Conservation (phyloP, 2,797 vertebrate species). For the Sebastes jordani region DNA sequence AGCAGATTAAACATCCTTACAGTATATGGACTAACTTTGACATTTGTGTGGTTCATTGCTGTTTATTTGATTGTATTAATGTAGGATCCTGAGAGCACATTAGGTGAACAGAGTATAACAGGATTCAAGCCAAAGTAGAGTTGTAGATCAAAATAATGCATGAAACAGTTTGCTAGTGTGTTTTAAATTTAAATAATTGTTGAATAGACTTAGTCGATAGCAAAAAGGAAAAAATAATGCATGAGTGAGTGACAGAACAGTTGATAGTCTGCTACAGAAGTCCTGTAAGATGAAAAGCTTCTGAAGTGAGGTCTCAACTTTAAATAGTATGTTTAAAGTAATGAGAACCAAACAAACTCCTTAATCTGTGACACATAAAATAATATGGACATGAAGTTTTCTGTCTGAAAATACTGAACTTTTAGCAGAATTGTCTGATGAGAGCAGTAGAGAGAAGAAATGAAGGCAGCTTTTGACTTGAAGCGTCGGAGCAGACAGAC, state of each 20-base stretch:
- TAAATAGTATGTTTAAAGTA: neutral
- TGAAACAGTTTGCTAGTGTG: neutral
- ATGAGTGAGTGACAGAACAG: too few relatives aligned
- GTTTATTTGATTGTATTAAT: too few relatives aligned
- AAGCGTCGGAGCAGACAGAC: slow-evolving; percentile 33
- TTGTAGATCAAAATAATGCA: neutral
- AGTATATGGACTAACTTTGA: neutral
- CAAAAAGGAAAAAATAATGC: too few relatives aligned
- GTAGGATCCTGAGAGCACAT: too few relatives aligned
- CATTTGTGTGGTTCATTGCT: neutral
- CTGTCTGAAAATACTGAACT: neutral
- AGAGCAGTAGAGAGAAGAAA: slow-evolving; percentile 2
- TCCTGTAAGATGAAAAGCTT: neutral
- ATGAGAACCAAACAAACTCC: neutral
- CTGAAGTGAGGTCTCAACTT: neutral
- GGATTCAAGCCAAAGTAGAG: neutral
- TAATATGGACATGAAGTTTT: neutral
- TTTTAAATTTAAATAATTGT: neutral
- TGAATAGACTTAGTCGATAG: neutral
- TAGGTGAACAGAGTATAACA: neutral
- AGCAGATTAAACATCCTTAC: neutral
- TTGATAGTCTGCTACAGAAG: neutral
- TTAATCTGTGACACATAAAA: neutral
- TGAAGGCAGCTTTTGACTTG: neutral
- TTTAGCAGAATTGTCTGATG: neutral